Evolutionary conservation across 2,888 invertebrate species (phyloP).

Genomic region (Orthonevra nobilis): DNA sequence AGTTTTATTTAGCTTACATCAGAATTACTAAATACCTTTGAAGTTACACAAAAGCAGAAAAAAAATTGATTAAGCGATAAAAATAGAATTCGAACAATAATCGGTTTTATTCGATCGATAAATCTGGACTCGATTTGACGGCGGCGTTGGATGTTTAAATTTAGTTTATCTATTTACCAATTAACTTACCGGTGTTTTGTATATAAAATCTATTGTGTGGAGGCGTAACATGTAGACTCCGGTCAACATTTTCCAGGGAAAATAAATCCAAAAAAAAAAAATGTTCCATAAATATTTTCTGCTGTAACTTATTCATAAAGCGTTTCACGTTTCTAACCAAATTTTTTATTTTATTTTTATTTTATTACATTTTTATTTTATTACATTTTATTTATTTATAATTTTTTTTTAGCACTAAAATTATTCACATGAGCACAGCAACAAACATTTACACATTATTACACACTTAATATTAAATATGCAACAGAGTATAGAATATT

Average conservation of each 20-base stretch:
- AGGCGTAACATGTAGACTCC: not conserved
- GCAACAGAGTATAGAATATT: not conserved
- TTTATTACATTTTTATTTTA: not conserved
- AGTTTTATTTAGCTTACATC: too few relatives aligned
- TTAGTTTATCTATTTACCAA: not conserved
- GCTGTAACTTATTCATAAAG: not conserved
- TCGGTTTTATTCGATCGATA: not conserved
- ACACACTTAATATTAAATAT: conserved; percentile 12
- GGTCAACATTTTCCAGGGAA: conserved; percentile 19
- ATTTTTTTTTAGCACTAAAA: conserved; percentile 3
- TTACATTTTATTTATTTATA: not conserved
- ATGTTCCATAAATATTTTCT: not conserved
- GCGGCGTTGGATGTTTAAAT: conserved; percentile 13
- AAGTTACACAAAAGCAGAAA: not conserved
- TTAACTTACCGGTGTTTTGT: conserved; percentile 48
- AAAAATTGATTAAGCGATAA: too few relatives aligned
- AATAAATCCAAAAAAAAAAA: conserved; percentile 25
- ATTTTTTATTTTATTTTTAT: not conserved
- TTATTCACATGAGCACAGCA: not conserved
- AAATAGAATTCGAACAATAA: not conserved
- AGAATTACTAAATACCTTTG: too few relatives aligned
- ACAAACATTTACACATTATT: not conserved
- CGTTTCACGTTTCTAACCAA: not conserved
- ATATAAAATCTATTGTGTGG: not conserved
- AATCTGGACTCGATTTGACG: conserved; percentile 59